Evolutionary conservation across 2,888 invertebrate species (phyloP).

Genomic region (Lasioglossum morio): DNA sequence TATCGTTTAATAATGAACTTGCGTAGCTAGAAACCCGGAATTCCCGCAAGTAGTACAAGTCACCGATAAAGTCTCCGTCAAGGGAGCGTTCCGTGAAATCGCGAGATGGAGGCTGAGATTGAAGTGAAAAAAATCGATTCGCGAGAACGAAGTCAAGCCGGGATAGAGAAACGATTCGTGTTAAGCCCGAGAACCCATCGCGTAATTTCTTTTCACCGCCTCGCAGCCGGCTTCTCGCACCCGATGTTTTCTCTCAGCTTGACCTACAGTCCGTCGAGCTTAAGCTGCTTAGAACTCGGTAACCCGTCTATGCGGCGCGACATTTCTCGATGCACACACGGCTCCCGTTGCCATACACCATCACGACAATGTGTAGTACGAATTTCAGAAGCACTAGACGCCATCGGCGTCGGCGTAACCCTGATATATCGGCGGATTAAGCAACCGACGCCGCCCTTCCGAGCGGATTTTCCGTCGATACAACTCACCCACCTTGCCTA

Average conservation of each 20-base stretch:
- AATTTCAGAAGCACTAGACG: slow-evolving; percentile 62
- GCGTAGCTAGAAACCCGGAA: background rate
- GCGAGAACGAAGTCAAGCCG: background rate
- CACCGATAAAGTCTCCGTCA: background rate
- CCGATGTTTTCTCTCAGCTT: slow-evolving; percentile 43
- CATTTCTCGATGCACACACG: slow-evolving; percentile 23
- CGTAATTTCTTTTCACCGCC: slow-evolving; percentile 30
- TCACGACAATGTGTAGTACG: slow-evolving; percentile 41
- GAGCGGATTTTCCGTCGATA: slow-evolving; percentile 52
- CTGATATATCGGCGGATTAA: slow-evolving; percentile 70
- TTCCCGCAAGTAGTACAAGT: background rate
- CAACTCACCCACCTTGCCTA: slow-evolving; percentile 3
- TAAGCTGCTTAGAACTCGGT: slow-evolving; percentile 67
- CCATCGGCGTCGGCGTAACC: slow-evolving; percentile 57
- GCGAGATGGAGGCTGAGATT: background rate
- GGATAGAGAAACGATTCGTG: slow-evolving; percentile 2
- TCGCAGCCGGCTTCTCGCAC: slow-evolving; percentile 28
- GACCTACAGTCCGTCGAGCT: slow-evolving; percentile 34
- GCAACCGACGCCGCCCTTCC: slow-evolving; percentile 42
- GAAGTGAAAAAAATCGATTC: slow-evolving; percentile 3
- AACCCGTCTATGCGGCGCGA: slow-evolving; percentile 23
- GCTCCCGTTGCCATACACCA: background rate
- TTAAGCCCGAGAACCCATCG: background rate
- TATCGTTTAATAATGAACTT: background rate
- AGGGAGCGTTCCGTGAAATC: background rate